These are phyloP conservation scores for Dryomyza anilis DNA, from an alignment of 2,888 invertebrate species.

Conservation along the genomic window DNA sequence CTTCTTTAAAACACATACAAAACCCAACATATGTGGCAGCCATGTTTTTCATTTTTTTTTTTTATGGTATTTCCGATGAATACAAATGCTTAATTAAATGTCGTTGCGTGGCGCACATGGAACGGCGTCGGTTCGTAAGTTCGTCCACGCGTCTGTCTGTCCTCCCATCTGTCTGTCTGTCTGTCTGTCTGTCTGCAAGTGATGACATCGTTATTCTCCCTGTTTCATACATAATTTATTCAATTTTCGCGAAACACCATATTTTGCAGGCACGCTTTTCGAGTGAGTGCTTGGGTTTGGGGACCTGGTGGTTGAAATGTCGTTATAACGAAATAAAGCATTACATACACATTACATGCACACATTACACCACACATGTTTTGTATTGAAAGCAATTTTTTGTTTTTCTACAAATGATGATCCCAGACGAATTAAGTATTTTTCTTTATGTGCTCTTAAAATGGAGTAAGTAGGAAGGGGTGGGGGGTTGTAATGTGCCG, in stretches of 20 bases:
- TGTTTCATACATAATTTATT: slow-evolving; percentile 27
- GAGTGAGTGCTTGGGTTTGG: no score
- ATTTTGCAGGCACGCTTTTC: background rate
- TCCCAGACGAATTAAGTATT: slow-evolving; percentile 47
- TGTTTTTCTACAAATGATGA: slow-evolving; percentile 53
- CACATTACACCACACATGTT: background rate
- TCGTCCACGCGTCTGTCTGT: no score
- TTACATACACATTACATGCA: slow-evolving; percentile 1
- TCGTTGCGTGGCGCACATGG: slow-evolving; percentile 35
- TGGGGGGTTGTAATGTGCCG: no score
- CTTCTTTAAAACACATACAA: background rate
- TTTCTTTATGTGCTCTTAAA: slow-evolving; percentile 33
- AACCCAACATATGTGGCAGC: slow-evolving; percentile 9
- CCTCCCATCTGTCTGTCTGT: no score
- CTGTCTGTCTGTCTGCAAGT: slow-evolving; percentile 3
- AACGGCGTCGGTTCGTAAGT: background rate
- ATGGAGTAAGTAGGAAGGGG: background rate
- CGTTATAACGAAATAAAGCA: background rate
- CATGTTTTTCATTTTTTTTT: slow-evolving; percentile 34
- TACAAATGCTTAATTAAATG: slow-evolving; percentile 58
- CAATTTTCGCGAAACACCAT: slow-evolving; percentile 23
- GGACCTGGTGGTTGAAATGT: background rate
- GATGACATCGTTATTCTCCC: slow-evolving; percentile 4
- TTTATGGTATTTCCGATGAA: slow-evolving; percentile 55
- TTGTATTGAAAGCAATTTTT: slow-evolving; percentile 1